Evolutionary conservation across 2,888 invertebrate species (phyloP).

Genomic region (Druceiella hillmani): DNA sequence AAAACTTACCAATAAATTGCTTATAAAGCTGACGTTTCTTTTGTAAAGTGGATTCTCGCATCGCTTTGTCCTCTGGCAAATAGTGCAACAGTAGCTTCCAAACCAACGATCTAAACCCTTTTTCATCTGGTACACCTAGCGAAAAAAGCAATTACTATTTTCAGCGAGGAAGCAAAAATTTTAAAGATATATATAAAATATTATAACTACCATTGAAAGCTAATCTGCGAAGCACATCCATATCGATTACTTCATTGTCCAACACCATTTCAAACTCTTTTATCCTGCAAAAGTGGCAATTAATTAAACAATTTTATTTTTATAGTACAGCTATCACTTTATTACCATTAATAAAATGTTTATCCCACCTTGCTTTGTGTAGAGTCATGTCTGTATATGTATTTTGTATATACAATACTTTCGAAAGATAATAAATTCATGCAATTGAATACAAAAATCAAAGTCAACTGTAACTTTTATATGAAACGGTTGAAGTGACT

Average conservation of each 20-base stretch:
- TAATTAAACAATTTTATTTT: slow-evolving; percentile 8
- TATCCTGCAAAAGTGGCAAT: slow-evolving; percentile 53
- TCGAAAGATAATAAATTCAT: too few species aligned
- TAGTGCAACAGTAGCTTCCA: slow-evolving; percentile 90
- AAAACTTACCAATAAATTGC: slow-evolving; percentile 65
- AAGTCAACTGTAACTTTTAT: too few species aligned
- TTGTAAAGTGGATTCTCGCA: slow-evolving; percentile 62
- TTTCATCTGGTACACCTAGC: slow-evolving; percentile 83
- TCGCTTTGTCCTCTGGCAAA: slow-evolving; percentile 62
- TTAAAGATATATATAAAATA: slow-evolving; percentile 5
- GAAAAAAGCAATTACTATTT: slow-evolving; percentile 18
- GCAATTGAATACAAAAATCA: too few species aligned
- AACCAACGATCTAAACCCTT: slow-evolving; percentile 73
- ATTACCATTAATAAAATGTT: slow-evolving; percentile 21
- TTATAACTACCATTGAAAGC: slow-evolving; percentile 71
- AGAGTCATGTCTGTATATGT: slow-evolving; percentile 26
- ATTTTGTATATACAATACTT: too few species aligned
- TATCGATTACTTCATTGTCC: slow-evolving; percentile 63
- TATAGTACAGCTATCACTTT: too few species aligned
- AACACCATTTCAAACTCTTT: slow-evolving; percentile 75
- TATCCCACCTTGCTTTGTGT: slow-evolving; percentile 31
- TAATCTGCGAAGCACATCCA: slow-evolving; percentile 59
- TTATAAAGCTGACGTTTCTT: slow-evolving; percentile 77
- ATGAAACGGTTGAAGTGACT: too few species aligned
- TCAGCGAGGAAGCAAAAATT: too few species aligned